These are phyloP conservation scores for Sebastes trivittatus DNA, from an alignment of 2,797 vertebrate species.

Conservation along the genomic window DNA sequence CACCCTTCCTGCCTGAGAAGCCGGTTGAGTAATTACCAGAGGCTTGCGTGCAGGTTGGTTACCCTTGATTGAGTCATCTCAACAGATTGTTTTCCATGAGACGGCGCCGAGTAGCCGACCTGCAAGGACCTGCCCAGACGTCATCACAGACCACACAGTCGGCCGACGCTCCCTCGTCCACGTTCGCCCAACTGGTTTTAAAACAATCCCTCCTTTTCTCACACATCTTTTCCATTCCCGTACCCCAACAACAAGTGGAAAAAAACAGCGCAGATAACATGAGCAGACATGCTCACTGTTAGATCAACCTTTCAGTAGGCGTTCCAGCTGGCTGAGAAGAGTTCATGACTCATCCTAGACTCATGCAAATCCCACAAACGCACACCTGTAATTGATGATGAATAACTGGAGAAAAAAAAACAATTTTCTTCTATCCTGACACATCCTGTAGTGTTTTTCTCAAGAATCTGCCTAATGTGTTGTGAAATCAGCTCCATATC, in stretches of 20 bases:
- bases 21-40: slow-evolving; percentile 58
- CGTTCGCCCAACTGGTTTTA: slow-evolving; percentile 36
- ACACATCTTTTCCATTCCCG: slow-evolving; percentile 36
- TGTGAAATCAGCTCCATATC: slow-evolving; percentile 59
- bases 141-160: slow-evolving; percentile 68
- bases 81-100: slow-evolving; percentile 63
- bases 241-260: slow-evolving; percentile 41
- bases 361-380: slow-evolving; percentile 46
- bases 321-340: slow-evolving; percentile 49
- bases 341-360: slow-evolving; percentile 61
- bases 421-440: slow-evolving; percentile 34
- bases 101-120: slow-evolving; percentile 46
- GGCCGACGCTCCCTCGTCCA: slow-evolving; percentile 32
- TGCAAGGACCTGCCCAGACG: slow-evolving; percentile 67
- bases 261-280: slow-evolving; percentile 50
- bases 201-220: slow-evolving; percentile 51
- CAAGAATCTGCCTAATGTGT: slow-evolving; percentile 55
- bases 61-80: slow-evolving; percentile 73
- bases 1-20: slow-evolving; percentile 31
- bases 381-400: slow-evolving; percentile 67
- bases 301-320: slow-evolving; percentile 33
- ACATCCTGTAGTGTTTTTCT: slow-evolving; percentile 29
- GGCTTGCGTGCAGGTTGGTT: slow-evolving; percentile 68
- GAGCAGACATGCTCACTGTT: slow-evolving; percentile 53
- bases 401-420: slow-evolving; percentile 40